phyloP scores from a whole-genome alignment of 92 coral and sea anemone genomes.

The Palythoa grandis region DNA sequence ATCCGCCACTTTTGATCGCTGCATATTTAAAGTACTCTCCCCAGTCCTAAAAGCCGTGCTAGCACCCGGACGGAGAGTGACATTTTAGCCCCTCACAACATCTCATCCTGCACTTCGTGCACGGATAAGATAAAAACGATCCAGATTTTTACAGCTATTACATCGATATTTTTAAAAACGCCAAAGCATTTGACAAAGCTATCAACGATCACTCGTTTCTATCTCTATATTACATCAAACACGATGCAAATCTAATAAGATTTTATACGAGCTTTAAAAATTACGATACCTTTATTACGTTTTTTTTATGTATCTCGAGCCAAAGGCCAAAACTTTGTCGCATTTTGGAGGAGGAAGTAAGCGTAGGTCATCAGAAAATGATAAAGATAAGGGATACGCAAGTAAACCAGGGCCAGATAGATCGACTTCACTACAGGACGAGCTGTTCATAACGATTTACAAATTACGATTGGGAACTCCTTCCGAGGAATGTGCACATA shows the following conservation, averaged over 20 bases:
- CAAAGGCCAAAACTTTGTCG: conserved; percentile 32
- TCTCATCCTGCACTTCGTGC: too few relatives aligned
- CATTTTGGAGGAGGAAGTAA: conserved; percentile 28
- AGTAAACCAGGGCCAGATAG: conserved; percentile 44
- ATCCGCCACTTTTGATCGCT: too few relatives aligned
- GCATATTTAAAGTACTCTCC: too few relatives aligned
- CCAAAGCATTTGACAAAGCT: not conserved
- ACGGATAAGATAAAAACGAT: too few relatives aligned
- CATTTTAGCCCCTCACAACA: too few relatives aligned
- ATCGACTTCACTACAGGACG: conserved; percentile 37
- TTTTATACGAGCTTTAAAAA: conserved; percentile 6
- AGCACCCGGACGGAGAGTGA: too few relatives aligned
- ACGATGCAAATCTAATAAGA: not conserved
- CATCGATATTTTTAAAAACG: not conserved
- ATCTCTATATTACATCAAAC: not conserved
- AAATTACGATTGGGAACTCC: conserved; percentile 34
- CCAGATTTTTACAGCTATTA: too few relatives aligned
- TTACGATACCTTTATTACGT: not conserved
- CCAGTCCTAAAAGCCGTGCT: too few relatives aligned
- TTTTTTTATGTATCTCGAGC: not conserved
- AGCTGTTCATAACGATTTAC: conserved; percentile 43
- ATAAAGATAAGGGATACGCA: conserved; percentile 38
- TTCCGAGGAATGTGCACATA: conserved; percentile 32
- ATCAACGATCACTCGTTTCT: not conserved
- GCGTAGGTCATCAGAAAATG: conserved; percentile 23